Conservation (phyloP, 2,888 invertebrate species). For the Phaonia tiefii region DNA sequence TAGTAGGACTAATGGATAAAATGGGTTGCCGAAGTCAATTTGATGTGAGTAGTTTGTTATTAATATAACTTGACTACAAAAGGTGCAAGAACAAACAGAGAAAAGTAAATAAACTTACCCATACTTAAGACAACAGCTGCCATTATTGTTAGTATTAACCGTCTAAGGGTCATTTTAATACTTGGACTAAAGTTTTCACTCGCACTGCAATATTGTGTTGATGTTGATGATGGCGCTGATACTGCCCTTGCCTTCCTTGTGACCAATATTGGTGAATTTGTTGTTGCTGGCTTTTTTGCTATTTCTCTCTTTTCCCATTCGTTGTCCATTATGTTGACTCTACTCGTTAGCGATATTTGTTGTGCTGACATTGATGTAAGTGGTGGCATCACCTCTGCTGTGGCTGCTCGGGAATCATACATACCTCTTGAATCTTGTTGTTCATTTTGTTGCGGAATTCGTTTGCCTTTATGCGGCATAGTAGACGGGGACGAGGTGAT, state of each 20-base stretch:
- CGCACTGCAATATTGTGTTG: conserved; percentile 2
- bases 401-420: conserved; percentile 33
- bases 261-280: conserved; percentile 3
- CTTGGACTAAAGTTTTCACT: conserved; percentile 40
- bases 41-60: background rate
- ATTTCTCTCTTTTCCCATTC: conserved; percentile 44
- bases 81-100: background rate
- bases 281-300: conserved; percentile 30
- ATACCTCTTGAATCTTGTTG: conserved; percentile 51
- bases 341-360: conserved; percentile 47
- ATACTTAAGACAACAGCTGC: conserved; percentile 59
- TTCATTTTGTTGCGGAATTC: conserved; percentile 58
- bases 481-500: conserved; percentile 28
- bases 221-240: background rate
- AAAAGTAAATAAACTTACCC: conserved; percentile 53
- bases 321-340: conserved; percentile 47
- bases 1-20: conserved; percentile 5
- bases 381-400: conserved; percentile 56
- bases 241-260: too few relatives aligned
- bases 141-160: conserved; percentile 64
- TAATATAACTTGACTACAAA: background rate
- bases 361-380: conserved; percentile 56
- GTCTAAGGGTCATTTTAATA: conserved; percentile 64
- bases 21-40: conserved; percentile 12
- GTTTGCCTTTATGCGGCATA: conserved; percentile 42